These are phyloP conservation scores for Gibbula magus DNA, from an alignment of 2,888 invertebrate species.

Conservation along the genomic window DNA sequence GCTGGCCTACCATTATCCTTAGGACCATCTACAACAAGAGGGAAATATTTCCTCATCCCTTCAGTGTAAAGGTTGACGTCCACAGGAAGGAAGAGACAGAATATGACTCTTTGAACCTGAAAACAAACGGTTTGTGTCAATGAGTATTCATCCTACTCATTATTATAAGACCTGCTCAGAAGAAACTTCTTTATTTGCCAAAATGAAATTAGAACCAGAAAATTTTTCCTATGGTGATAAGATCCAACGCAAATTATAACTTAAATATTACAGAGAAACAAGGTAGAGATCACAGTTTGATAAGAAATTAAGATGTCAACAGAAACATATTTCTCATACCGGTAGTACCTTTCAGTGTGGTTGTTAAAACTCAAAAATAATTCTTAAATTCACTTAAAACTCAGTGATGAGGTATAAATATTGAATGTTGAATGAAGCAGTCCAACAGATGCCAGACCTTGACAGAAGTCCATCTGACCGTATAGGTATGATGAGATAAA, in stretches of 20 bases:
- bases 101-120: conserved; percentile 85
- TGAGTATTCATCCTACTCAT: neutral
- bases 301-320: too few species aligned
- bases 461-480: too few species aligned
- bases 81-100: conserved; percentile 85
- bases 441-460: too few species aligned
- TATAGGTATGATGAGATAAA: too few species aligned
- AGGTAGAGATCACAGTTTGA: neutral
- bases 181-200: neutral
- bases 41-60: conserved; percentile 84
- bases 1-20: neutral
- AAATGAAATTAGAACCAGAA: neutral
- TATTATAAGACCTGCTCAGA: neutral
- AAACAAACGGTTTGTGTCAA: conserved; percentile 47
- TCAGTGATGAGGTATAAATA: too few species aligned
- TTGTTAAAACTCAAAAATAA: too few species aligned
- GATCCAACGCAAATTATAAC: neutral
- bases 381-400: too few species aligned
- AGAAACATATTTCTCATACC: too few species aligned
- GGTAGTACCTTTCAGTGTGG: too few species aligned
- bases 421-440: too few species aligned
- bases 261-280: neutral
- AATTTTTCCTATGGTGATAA: too few species aligned
- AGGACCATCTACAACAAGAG: conserved; percentile 61
- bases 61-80: conserved; percentile 86